Evolutionary conservation across 2,113 vertebrate species (phyloP), one percentile per base, ranked within the genome.

Genomic region (Cololabis saira): DNA sequence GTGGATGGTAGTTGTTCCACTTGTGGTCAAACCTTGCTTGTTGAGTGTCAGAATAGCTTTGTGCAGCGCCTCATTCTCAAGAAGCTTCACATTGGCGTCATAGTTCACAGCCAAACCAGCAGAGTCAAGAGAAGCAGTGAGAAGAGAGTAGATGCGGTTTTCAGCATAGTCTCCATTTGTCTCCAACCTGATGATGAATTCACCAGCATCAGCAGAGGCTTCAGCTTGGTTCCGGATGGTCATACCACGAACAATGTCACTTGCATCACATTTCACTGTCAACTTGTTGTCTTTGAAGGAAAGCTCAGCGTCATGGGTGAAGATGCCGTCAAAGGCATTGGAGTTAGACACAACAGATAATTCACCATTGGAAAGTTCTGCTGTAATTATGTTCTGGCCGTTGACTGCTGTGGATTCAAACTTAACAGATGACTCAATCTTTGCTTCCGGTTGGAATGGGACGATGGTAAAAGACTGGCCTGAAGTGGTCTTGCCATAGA

Each of bases 221-320:
- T 96, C 94, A 60, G 94, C 82, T 4, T 93, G 93, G 83, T 94
- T 95, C 41, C 66, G 86, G 19, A 93, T 88, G 44, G 86, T 90
- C 58, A 91, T 84, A 5, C 93, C 85, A 56, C 82, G 73, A 48
- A 87, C 94, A 42, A 74, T 84, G 18, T 92, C 93, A 11, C 27
- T 94, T 56, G 94, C 92, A 63, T 95, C 92, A 33, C 92, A 95
- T 76, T 91, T 95, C 52, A 96, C 22, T 43, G 88, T 90, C 65
- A 97, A 70, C 27, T 90, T 92, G 5, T 70, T 89, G 48, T 95
- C 93, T 78, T 92, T 93, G 22, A 90, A 82, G 24, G 78, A 80
- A 55, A 96, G 51, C 66, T 95, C 93, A 80, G 91, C 94, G 8
- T 67, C 89, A 48, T 98, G 94, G 56, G 87, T 94, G 54, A 98